Evolutionary conservation across 53 echinoderm and acorn worm genomes (phyloP).

Genomic region (Antedon mediterranea): DNA sequence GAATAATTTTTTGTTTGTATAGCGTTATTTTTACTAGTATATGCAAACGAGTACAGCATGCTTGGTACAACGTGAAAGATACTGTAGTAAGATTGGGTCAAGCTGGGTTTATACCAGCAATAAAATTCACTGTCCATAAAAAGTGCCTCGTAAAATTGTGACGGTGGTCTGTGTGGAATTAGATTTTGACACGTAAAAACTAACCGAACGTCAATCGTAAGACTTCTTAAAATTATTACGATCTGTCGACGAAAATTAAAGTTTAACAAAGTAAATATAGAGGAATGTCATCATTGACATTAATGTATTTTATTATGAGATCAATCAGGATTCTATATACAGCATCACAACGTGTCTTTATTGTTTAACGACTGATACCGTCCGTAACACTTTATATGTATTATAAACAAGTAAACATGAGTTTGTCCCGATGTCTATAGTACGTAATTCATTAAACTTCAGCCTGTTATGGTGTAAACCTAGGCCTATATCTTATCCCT

Average conservation of each 20-base stretch:
- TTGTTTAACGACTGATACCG: too few species aligned
- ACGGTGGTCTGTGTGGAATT: neutral
- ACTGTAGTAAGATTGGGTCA: neutral
- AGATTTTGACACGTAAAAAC: neutral
- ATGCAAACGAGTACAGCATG: neutral
- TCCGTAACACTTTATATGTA: too few species aligned
- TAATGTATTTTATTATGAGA: neutral
- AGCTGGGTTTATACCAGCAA: neutral
- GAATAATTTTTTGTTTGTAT: neutral
- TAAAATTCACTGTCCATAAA: neutral
- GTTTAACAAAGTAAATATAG: neutral
- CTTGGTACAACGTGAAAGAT: neutral
- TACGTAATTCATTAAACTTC: too few species aligned
- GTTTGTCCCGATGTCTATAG: too few species aligned
- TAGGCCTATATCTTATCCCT: too few species aligned
- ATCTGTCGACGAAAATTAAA: neutral
- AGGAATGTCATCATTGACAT: neutral
- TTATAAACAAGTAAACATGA: too few species aligned
- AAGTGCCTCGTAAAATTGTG: neutral
- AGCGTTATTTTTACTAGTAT: neutral
- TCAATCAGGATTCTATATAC: neutral
- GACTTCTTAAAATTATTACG: neutral
- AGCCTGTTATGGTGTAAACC: too few species aligned
- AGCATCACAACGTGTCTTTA: too few species aligned
- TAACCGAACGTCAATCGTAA: neutral